A percentile compares a stretch with the other conserved stretches of the same genome.
phyloP scores from a whole-genome alignment of 2,797 vertebrate species.

The Girardinus metallicus region DNA sequence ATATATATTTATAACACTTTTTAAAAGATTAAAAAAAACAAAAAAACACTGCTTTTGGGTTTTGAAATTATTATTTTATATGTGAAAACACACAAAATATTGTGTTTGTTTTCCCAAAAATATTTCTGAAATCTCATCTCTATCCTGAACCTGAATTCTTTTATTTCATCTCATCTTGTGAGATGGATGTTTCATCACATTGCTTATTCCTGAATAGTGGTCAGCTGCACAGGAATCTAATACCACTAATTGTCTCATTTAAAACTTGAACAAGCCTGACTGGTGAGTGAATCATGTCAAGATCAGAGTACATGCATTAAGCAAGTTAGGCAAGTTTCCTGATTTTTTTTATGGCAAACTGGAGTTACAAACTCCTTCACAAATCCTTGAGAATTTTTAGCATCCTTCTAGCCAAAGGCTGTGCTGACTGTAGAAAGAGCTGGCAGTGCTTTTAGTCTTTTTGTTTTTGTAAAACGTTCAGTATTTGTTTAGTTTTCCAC shows the following conservation, averaged over 20 bases:
- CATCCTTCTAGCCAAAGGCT: conserved; percentile 63
- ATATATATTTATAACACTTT: neutral
- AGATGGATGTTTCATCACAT: neutral
- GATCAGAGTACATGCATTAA: neutral
- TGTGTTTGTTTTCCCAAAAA: neutral
- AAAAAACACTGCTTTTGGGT: neutral
- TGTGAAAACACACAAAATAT: neutral
- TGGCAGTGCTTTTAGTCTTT: conserved; percentile 70
- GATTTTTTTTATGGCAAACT: conserved; percentile 35
- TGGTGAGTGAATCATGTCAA: neutral
- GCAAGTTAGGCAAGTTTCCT: neutral
- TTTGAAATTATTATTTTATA: neutral
- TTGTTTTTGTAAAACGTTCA: conserved; percentile 23
- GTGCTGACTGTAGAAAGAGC: conserved; percentile 39
- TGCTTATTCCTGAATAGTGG: neutral
- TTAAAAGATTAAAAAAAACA: neutral
- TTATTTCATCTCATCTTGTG: neutral
- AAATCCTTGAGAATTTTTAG: conserved; percentile 41
- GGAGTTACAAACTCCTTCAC: conserved; percentile 3
- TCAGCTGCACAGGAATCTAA: neutral
- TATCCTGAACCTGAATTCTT: neutral
- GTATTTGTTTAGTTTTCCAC: conserved; percentile 29
- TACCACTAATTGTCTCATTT: neutral
- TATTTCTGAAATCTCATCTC: neutral
- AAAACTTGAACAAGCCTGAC: neutral